These are phyloP conservation scores for Lepilemur ruficaudatus DNA, from an alignment of 2,797 vertebrate genomes.

Conservation along the genomic window DNA sequence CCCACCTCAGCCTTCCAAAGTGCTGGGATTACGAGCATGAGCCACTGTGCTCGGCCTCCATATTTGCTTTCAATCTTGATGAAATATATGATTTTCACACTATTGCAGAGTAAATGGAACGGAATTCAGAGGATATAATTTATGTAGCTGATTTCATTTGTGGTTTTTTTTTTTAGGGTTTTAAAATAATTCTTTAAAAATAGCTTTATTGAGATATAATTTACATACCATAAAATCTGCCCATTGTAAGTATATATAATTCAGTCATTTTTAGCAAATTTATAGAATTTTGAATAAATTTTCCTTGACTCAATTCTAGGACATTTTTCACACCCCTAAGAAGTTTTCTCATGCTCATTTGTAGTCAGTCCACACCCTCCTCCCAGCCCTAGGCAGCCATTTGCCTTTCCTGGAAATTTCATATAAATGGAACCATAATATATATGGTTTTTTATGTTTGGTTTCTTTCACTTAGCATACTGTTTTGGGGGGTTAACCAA, in stretches of 20 bases:
- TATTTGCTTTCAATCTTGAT: constrained; percentile 27
- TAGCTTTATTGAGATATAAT: background rate
- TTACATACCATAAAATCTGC: constrained; percentile 1
- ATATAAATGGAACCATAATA: background rate
- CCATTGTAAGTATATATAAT: background rate
- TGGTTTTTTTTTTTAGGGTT: background rate
- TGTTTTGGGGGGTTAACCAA: background rate
- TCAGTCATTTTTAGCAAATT: background rate
- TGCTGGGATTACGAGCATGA: background rate
- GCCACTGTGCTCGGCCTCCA: background rate
- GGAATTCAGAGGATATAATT: background rate
- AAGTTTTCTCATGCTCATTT: background rate
- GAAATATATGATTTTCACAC: constrained; percentile 9
- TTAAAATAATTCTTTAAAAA: constrained; percentile 22
- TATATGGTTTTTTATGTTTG: background rate
- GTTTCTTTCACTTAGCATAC: background rate
- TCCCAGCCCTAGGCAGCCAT: background rate
- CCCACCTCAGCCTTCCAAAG: background rate
- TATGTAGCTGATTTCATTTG: background rate
- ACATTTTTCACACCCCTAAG: background rate
- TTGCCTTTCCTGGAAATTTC: background rate
- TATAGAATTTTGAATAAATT: background rate
- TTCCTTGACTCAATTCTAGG: background rate
- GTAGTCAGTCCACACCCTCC: background rate
- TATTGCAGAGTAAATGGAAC: constrained; percentile 5